These are phyloP conservation scores for Galeruca laticollis DNA, from an alignment of 2,888 invertebrate genomes.

Conservation along the genomic window DNA sequence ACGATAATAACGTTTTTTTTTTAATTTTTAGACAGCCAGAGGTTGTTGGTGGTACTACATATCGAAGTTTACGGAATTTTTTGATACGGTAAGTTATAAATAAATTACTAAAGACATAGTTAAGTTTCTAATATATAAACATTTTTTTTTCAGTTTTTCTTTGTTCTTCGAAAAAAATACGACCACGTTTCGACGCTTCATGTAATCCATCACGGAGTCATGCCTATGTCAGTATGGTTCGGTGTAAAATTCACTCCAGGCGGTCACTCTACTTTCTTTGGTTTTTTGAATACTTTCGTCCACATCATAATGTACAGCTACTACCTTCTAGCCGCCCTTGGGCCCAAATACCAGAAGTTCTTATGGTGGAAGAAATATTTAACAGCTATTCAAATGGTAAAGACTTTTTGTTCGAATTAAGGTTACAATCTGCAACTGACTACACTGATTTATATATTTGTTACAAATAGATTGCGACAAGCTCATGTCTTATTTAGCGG, in stretches of 20 bases:
- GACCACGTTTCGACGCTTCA: slow-evolving; percentile 94
- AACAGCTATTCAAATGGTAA: slow-evolving; percentile 90
- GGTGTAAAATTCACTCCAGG: slow-evolving; percentile 76
- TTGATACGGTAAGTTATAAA: slow-evolving; percentile 83
- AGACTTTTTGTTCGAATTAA: slow-evolving; percentile 36
- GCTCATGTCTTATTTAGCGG: too few relatives aligned
- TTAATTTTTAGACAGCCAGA: slow-evolving; percentile 80
- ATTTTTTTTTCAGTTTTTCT: slow-evolving; percentile 76
- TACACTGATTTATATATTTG: too few relatives aligned
- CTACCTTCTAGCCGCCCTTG: slow-evolving; percentile 90
- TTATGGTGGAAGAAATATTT: slow-evolving; percentile 97
- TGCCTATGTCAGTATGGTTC: slow-evolving; percentile 93
- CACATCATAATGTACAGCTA: slow-evolving; percentile 96
- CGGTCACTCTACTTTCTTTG: slow-evolving; percentile 94
- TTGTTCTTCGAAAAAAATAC: slow-evolving; percentile 93
- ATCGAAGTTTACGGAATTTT: slow-evolving; percentile 96
- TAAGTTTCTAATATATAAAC: not conserved
- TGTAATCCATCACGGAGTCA: slow-evolving; percentile 96
- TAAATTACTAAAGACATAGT: not conserved
- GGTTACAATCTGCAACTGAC: too few relatives aligned
- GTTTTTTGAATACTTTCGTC: slow-evolving; percentile 92
- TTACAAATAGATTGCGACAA: too few relatives aligned
- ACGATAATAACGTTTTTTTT: slow-evolving; percentile 2
- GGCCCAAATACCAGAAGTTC: slow-evolving; percentile 87
- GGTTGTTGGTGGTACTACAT: slow-evolving; percentile 98